Evolutionary conservation across 2,888 invertebrate genomes (phyloP), one percentile per base, ranked within the genome.

Genomic region (Epinotia bilunana): DNA sequence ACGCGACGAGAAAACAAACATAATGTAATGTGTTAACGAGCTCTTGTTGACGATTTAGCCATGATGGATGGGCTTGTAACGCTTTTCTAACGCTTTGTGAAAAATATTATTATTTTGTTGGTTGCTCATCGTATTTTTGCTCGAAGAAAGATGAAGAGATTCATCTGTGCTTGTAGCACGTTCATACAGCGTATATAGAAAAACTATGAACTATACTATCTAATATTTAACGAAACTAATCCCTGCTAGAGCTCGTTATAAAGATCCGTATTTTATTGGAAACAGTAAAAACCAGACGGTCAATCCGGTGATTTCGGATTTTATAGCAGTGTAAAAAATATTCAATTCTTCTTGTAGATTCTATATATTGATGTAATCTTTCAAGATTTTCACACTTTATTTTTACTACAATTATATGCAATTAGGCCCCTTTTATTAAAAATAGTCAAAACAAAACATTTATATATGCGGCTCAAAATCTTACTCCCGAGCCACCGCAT

Each of bases 1-100:
- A 43, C 67, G 23, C 61, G 46, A 28, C 58, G 23, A 49, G 68
- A 46, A 55, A 69, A 74, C 62, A 69, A 68, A 74, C 68, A 57
- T 62, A 28, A 28, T 60, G 73, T 62, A 28, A 28, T 60, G 73
- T 73, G 68, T 74, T 74, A 74, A 74, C 73, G 73, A 74, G 68
- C 69, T 69, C 33, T 62, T 68, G 73, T 69, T 69, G 73, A 74
- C 69, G 61, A 62, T 62, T 46, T 57, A 23, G 67, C 18, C 46
- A 69, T 74, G 73, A 74, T 74, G 62, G 73, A 74, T 74, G 73
- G 33, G 28, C 39, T 11, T 49, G 62, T 28, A 69, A 63, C 73
- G 60, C 65, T 39, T 55, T 67, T 13, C 73, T 73, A 53, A 73
- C 73, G 49, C 53, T 57, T 62, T 63, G 11, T 18, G 55, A 63